Evolutionary conservation across 2,113 vertebrate species (phyloP).

Genomic region (Plectropomus leopardus): DNA sequence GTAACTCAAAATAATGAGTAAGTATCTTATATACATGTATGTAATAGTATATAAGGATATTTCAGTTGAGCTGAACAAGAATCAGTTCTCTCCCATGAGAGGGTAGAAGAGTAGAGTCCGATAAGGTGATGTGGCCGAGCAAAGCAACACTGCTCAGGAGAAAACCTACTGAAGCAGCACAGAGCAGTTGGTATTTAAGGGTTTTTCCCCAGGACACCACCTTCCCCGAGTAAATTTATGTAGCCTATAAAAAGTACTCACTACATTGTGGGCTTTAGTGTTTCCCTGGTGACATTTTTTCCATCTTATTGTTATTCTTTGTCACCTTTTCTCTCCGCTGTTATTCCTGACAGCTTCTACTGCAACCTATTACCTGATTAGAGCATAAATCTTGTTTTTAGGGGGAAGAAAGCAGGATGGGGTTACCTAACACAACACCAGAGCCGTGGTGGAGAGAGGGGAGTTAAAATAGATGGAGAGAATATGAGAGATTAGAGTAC

Average conservation of each 20-base stretch:
- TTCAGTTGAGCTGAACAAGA: slow-evolving; percentile 33
- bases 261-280: background rate
- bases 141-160: slow-evolving; percentile 6
- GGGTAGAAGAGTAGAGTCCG: background rate
- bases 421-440: background rate
- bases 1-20: too few relatives aligned
- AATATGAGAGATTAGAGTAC: slow-evolving; percentile 17
- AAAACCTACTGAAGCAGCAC: slow-evolving; percentile 21
- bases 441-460: background rate
- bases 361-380: slow-evolving; percentile 35
- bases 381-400: slow-evolving; percentile 40
- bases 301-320: slow-evolving; percentile 19
- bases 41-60: too few relatives aligned
- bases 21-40: too few relatives aligned
- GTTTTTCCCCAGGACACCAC: slow-evolving; percentile 5
- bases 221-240: background rate
- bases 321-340: background rate
- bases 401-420: slow-evolving; percentile 3
- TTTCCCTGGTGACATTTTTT: slow-evolving; percentile 15
- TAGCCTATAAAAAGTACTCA: background rate
- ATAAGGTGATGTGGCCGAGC: background rate
- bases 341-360: slow-evolving; percentile 31
- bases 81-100: slow-evolving; percentile 13
- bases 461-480: background rate
- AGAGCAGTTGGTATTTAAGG: slow-evolving; percentile 16